Conservation (phyloP, 2,888 invertebrate genomes). For the Drosophila trichaetosa region DNA sequence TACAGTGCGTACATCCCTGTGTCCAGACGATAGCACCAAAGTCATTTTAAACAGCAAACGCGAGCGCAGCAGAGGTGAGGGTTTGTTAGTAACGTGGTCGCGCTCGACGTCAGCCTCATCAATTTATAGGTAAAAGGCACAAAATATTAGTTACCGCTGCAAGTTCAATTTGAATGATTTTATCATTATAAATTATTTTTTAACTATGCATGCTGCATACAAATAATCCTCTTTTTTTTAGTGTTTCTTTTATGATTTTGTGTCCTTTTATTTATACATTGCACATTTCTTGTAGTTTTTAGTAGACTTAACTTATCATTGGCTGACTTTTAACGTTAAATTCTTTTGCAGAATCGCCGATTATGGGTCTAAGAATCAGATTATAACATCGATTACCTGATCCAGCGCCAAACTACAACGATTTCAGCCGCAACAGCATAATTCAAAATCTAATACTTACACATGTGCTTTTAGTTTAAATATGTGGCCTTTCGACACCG, state of each 20-base stretch:
- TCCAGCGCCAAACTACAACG: conserved; percentile 57
- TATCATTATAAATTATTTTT: conserved; percentile 12
- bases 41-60: conserved; percentile 88
- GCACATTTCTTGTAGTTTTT: background rate
- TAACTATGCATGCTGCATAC: conserved; percentile 41
- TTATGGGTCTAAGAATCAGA: conserved; percentile 87
- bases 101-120: conserved; percentile 87
- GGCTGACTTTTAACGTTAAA: background rate
- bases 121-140: conserved; percentile 87
- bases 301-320: background rate
- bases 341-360: conserved; percentile 86
- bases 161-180: conserved; percentile 38
- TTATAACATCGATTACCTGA: conserved; percentile 86
- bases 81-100: conserved; percentile 88
- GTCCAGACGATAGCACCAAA: conserved; percentile 91
- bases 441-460: conserved; percentile 23
- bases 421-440: conserved; percentile 23
- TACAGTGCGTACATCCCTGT: conserved; percentile 88
- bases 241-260: conserved; percentile 60
- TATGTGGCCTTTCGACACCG: conserved; percentile 76
- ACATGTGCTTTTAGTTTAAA: conserved; percentile 65
- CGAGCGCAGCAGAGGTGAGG: conserved; percentile 87
- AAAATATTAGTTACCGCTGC: conserved; percentile 56
- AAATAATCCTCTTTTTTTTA: conserved; percentile 21
- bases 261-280: conserved; percentile 70